Conservation (phyloP, 2,888 invertebrate genomes). For the Lottia gigantea region DNA sequence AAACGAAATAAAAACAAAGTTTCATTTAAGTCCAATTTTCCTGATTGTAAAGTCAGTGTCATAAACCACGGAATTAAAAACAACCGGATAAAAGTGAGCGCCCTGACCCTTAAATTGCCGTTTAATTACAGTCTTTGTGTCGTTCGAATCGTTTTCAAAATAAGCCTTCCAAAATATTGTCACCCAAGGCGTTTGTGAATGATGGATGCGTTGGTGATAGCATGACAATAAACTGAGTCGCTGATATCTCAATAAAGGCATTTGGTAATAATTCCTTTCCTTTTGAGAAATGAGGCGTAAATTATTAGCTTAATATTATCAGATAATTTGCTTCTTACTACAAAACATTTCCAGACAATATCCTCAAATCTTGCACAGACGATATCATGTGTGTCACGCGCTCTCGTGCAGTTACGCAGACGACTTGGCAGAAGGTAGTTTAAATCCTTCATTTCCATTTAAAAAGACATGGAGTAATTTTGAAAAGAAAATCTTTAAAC, state of each 20-base stretch:
- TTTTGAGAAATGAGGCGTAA: slow-evolving; percentile 30
- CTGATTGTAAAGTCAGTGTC: background rate
- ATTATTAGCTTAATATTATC: slow-evolving; percentile 30
- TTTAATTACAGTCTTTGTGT: slow-evolving; percentile 2
- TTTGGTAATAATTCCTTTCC: slow-evolving; percentile 34
- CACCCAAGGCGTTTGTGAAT: background rate
- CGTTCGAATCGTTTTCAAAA: background rate
- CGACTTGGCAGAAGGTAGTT: slow-evolving; percentile 24
- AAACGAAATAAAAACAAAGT: slow-evolving; percentile 3
- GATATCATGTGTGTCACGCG: slow-evolving; percentile 5
- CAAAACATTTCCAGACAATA: slow-evolving; percentile 14
- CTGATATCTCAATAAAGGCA: slow-evolving; percentile 28
- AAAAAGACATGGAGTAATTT: slow-evolving; percentile 24
- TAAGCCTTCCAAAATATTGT: background rate
- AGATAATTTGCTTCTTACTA: slow-evolving; percentile 29
- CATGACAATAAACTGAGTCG: slow-evolving; percentile 19
- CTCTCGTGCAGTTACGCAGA: slow-evolving; percentile 18
- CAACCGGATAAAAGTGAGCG: slow-evolving; percentile 3
- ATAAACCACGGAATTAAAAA: slow-evolving; percentile 8
- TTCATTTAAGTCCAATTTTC: slow-evolving; percentile 5
- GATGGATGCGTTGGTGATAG: slow-evolving; percentile 6
- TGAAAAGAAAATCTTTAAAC: slow-evolving; percentile 16
- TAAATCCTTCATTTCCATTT: slow-evolving; percentile 31
- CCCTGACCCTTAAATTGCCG: slow-evolving; percentile 8
- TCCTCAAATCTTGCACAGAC: background rate